phyloP scores from a whole-genome alignment of 2,888 invertebrate species.

The Holacanthella duospinosa region DNA sequence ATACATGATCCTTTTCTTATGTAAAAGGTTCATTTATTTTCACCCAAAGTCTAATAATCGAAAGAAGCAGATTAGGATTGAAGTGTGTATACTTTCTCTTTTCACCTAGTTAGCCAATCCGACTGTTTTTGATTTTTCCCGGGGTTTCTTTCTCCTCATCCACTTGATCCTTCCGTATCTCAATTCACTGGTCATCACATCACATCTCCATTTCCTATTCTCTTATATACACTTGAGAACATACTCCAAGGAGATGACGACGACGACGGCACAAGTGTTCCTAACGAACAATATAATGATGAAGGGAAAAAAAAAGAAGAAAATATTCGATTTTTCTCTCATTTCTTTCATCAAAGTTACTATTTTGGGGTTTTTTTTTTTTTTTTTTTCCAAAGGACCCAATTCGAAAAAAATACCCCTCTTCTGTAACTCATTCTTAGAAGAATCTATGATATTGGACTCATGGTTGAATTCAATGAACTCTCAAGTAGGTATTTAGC shows the following conservation, averaged over 20 bases:
- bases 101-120: too few relatives aligned
- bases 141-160: not conserved
- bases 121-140: not conserved
- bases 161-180: not conserved
- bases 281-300: not conserved
- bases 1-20: not conserved
- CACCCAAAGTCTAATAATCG: not conserved
- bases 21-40: not conserved
- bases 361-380: not conserved
- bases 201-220: not conserved
- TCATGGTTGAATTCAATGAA: not conserved
- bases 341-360: not conserved
- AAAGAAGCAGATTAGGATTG: too few relatives aligned
- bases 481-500: conserved; percentile 2
- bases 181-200: not conserved
- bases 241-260: too few relatives aligned
- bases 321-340: not conserved
- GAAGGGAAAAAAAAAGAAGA: not conserved
- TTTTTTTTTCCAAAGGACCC: not conserved
- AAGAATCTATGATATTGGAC: not conserved
- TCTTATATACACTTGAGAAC: not conserved
- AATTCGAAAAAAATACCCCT: not conserved
- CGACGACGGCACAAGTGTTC: not conserved
- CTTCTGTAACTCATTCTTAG: not conserved
- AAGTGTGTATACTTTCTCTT: too few relatives aligned